These are phyloP conservation scores for Ellobius talpinus DNA, from an alignment of 2,113 vertebrate species.

Conservation along the genomic window DNA sequence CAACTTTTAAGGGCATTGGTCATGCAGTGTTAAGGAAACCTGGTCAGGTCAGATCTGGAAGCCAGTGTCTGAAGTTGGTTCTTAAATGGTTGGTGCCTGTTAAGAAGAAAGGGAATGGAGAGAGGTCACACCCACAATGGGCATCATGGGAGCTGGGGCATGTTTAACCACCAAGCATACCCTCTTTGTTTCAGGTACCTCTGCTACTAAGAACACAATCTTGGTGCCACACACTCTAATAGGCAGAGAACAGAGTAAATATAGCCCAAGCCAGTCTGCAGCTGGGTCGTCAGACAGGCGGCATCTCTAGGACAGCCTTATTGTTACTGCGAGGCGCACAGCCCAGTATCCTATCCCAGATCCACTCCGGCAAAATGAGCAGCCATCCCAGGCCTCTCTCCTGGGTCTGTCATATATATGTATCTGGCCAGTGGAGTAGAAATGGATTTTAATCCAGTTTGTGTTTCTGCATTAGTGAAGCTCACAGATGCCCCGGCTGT, in stretches of 20 bases:
- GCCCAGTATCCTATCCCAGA: not conserved
- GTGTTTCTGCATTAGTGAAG: constrained; percentile 8
- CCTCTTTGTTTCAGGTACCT: not conserved
- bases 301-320: not conserved
- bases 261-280: accelerated
- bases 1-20: too few species aligned
- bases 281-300: not conserved
- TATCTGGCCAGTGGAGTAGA: constrained; percentile 49
- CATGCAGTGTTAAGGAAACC: accelerated
- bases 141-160: too few species aligned
- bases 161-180: accelerated
- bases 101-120: too few species aligned
- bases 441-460: constrained; percentile 67
- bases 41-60: not conserved
- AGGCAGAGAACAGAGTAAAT: not conserved
- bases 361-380: not conserved
- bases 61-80: not conserved
- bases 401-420: not conserved
- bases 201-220: not conserved
- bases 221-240: accelerated
- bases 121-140: accelerated
- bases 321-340: not conserved
- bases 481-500: constrained; percentile 52
- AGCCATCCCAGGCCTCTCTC: not conserved
- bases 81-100: not conserved